These are phyloP conservation scores for Neoniphon sammara DNA, from an alignment of 2,797 vertebrate genomes.

Conservation along the genomic window DNA sequence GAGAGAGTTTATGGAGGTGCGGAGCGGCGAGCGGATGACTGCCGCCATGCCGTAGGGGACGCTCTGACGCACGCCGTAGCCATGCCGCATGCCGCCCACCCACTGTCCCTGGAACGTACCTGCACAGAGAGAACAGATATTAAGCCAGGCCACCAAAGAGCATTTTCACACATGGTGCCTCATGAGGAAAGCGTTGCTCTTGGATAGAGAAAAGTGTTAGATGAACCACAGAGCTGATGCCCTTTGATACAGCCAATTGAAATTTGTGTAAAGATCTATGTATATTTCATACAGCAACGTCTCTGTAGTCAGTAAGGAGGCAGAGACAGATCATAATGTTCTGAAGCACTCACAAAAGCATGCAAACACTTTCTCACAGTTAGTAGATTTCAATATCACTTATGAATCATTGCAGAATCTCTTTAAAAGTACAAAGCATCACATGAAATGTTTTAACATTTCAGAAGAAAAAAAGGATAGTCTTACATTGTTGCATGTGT, in stretches of 20 bases:
- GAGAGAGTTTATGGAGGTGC: conserved; percentile 98
- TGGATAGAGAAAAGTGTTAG: too few relatives aligned
- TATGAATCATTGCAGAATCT: neutral
- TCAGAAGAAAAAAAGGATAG: too few relatives aligned
- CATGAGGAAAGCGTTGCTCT: too few relatives aligned
- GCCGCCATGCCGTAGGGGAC: conserved; percentile 99
- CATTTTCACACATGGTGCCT: too few relatives aligned
- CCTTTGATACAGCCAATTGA: neutral
- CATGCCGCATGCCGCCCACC: conserved; percentile 97
- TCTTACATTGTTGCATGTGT: too few relatives aligned
- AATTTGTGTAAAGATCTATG: neutral
- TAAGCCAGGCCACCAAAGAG: neutral
- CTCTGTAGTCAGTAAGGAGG: too few relatives aligned
- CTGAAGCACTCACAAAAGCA: neutral
- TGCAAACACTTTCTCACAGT: too few relatives aligned
- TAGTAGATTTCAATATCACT: neutral
- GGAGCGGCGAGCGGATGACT: conserved; percentile 96
- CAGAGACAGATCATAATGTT: neutral
- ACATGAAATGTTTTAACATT: too few relatives aligned
- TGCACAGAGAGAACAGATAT: conserved; percentile 60
- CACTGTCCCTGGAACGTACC: conserved; percentile 99
- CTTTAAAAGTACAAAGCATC: too few relatives aligned
- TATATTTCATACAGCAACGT: neutral
- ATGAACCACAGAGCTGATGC: too few relatives aligned
- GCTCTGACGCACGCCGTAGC: conserved; percentile 96